Evolutionary conservation across 1,140 invertebrate genomes (phyloP).

Genomic region (Anastrepha ludens): DNA sequence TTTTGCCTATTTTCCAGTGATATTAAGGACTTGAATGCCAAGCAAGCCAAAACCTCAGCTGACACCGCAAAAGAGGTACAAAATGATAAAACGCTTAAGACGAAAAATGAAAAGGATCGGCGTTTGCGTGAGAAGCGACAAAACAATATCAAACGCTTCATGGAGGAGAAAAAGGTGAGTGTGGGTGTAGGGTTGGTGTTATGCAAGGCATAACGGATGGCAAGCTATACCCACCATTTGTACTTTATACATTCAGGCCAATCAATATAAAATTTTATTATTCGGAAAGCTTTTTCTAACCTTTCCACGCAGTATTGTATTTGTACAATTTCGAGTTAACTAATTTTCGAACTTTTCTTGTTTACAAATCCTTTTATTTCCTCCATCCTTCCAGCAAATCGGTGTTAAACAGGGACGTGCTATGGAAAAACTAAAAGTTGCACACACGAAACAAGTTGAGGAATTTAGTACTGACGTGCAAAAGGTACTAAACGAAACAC

Average conservation of each 20-base stretch:
- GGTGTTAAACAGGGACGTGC: conserved; percentile 94
- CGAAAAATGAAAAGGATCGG: conserved; percentile 97
- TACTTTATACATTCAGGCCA: no score
- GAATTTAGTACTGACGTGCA: conserved; percentile 93
- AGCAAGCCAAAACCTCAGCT: conserved; percentile 96
- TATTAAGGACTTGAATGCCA: conserved; percentile 96
- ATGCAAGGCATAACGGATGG: no score
- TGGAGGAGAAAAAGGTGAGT: conserved; percentile 94
- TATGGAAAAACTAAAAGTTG: conserved; percentile 93
- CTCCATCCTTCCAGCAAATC: conserved; percentile 76
- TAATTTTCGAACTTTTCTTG: no score
- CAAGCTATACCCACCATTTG: no score
- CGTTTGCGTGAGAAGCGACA: conserved; percentile 96
- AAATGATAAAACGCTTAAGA: conserved; percentile 97
- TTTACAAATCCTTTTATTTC: conserved; percentile 9
- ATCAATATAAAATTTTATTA: no score
- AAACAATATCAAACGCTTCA: conserved; percentile 99
- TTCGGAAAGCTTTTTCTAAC: neutral
- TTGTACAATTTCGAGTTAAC: neutral
- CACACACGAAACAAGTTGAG: conserved; percentile 94
- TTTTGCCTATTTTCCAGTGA: conserved; percentile 79
- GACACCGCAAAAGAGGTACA: conserved; percentile 96
- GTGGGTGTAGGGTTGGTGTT: neutral
- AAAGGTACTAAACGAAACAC: conserved; percentile 79
- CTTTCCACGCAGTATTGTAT: neutral